These are phyloP conservation scores for Cryptoprocta ferox DNA, from an alignment of 2,797 vertebrate genomes.

Conservation along the genomic window DNA sequence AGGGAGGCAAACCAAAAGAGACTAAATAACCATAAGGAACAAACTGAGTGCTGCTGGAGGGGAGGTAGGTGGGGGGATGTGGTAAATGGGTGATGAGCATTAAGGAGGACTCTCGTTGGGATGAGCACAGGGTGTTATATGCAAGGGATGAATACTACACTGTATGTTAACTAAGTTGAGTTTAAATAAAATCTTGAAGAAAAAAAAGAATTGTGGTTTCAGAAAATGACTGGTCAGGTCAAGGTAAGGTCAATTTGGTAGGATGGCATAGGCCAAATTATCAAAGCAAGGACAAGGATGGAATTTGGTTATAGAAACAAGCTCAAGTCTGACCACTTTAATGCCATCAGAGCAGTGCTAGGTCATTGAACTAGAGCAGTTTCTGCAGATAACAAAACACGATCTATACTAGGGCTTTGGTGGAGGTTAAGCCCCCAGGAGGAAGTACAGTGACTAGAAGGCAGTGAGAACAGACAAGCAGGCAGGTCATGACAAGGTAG, in stretches of 20 bases:
- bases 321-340: not conserved
- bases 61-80: too few species aligned
- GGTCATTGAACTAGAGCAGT: not conserved
- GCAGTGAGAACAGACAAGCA: not conserved
- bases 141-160: too few species aligned
- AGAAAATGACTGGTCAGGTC: not conserved
- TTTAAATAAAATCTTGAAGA: too few species aligned
- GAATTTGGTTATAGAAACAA: not conserved
- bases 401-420: not conserved
- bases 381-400: not conserved
- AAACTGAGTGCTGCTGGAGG: too few species aligned
- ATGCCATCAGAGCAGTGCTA: not conserved
- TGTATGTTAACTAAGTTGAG: too few species aligned
- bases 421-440: not conserved
- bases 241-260: not conserved
- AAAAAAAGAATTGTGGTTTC: not conserved
- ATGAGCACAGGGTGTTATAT: too few species aligned
- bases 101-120: too few species aligned
- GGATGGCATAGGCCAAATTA: not conserved
- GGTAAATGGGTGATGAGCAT: too few species aligned
- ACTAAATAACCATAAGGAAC: too few species aligned
- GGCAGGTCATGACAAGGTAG: not conserved
- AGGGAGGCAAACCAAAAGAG: too few species aligned
- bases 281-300: not conserved
- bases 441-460: not conserved